A percentile compares a stretch with the other conserved stretches of the same genome.
Evolutionary conservation across 2,797 vertebrate species (phyloP).

Genomic region (Naso thynnoides): DNA sequence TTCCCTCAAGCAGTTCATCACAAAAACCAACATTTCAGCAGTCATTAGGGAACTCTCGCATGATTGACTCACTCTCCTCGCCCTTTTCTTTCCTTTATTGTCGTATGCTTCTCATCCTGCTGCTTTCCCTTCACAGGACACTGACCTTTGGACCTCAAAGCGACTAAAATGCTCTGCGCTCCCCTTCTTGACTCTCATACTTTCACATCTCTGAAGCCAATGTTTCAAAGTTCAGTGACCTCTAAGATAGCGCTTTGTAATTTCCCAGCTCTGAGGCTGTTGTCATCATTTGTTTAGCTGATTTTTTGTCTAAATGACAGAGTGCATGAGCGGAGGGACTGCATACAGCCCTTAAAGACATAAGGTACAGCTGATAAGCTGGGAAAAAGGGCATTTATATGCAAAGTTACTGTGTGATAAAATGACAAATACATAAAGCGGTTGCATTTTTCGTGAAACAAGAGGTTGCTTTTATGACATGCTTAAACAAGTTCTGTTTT

Average conservation of each 20-base stretch:
- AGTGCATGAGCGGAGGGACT: slow-evolving; percentile 13
- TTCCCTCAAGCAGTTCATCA: slow-evolving; percentile 50
- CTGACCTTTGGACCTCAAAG: slow-evolving; percentile 42
- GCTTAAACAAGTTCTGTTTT: not conserved
- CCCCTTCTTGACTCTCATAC: slow-evolving; percentile 24
- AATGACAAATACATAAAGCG: not conserved
- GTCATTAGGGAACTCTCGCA: slow-evolving; percentile 19
- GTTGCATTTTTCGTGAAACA: not conserved
- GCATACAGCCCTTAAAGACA: slow-evolving; percentile 4
- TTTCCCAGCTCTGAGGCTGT: slow-evolving; percentile 57
- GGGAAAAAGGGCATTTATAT: slow-evolving; percentile 19
- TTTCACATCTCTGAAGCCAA: slow-evolving; percentile 58
- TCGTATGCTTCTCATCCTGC: slow-evolving; percentile 1
- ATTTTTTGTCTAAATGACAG: slow-evolving; percentile 33
- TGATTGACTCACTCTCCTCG: slow-evolving; percentile 41
- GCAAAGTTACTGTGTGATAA: not conserved
- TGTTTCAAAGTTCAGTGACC: slow-evolving; percentile 70
- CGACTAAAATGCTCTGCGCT: slow-evolving; percentile 24
- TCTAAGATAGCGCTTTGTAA: slow-evolving; percentile 42
- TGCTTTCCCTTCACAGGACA: slow-evolving; percentile 24
- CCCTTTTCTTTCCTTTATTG: not conserved
- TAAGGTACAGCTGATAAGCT: slow-evolving; percentile 10
- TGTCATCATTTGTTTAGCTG: slow-evolving; percentile 61
- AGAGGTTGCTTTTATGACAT: not conserved
- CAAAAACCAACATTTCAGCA: slow-evolving; percentile 48